Evolutionary conservation across 2,888 invertebrate species (phyloP).

Genomic region (Hyposoter didymator): DNA sequence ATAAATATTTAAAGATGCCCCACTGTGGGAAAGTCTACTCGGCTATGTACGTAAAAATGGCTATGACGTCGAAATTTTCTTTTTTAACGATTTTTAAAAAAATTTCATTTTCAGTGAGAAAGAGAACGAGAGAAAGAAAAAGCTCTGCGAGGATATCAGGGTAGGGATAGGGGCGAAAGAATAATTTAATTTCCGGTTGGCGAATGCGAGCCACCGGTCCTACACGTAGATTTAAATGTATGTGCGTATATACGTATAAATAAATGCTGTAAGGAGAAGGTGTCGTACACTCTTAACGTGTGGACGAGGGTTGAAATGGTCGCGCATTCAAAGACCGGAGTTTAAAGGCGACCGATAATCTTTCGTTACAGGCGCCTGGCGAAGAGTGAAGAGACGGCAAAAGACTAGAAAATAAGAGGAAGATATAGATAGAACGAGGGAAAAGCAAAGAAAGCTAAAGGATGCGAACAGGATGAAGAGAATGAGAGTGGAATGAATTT

Average conservation of each 20-base stretch:
- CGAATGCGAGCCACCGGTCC: slow-evolving; percentile 40
- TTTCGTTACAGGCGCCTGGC: slow-evolving; percentile 53
- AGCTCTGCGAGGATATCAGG: slow-evolving; percentile 8
- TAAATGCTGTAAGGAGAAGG: slow-evolving; percentile 35
- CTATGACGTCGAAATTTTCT: too few relatives aligned
- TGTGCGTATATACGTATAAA: slow-evolving; percentile 1
- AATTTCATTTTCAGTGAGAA: too few relatives aligned
- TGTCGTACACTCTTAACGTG: slow-evolving; percentile 64
- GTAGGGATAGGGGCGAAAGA: slow-evolving; percentile 49
- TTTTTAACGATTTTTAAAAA: too few relatives aligned
- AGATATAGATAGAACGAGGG: slow-evolving; percentile 11
- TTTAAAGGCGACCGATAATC: slow-evolving; percentile 69
- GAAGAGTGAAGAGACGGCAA: slow-evolving; percentile 24
- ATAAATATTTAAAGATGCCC: slow-evolving; percentile 21
- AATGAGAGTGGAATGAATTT: slow-evolving; percentile 61
- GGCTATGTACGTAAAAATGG: too few relatives aligned
- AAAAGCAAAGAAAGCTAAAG: slow-evolving; percentile 8
- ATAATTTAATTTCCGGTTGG: slow-evolving; percentile 70
- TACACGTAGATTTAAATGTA: slow-evolving; percentile 2
- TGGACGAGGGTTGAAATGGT: slow-evolving; percentile 65
- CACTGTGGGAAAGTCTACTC: background rate
- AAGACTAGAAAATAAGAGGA: slow-evolving; percentile 38
- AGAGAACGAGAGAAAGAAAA: background rate
- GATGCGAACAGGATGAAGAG: slow-evolving; percentile 6
- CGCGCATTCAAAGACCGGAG: slow-evolving; percentile 66